Evolutionary conservation across 2,888 invertebrate species (phyloP), one percentile per base, ranked within the genome.

Genomic region (Euphydryas editha): DNA sequence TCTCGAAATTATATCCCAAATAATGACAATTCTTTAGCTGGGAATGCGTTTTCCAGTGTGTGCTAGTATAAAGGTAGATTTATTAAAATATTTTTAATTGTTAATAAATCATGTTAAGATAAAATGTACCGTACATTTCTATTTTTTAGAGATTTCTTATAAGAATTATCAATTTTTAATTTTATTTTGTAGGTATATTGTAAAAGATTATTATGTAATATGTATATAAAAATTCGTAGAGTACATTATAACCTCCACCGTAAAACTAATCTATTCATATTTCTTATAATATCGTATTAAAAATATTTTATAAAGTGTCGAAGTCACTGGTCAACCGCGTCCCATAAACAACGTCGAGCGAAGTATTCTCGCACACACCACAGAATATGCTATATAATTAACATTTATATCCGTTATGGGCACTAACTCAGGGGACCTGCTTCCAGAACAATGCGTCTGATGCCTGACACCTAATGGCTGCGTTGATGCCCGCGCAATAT

Each of bases 311-410:
- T 11, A 46, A 59, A 44, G 46, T 17, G 24, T 44, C 51, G 58
- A 47, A 57, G 21, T 37, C 55, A 67, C 62, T 69, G 83, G 81
- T 81, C 77, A 81, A 76, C 74, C 76, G 70, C 77, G 73, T 73
- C 78, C 78, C 82, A 79, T 86, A 87, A 87, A 87, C 82, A 85
- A 84, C 72, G 67, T 67, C 77, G 76, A 82, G 84, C 87, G 85
- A 87, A 86, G 83, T 85, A 80, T 81, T 81, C 77, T 75, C 74
- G 74, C 78, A 30, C 78, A 30, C 30, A 79, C 81, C 83, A 78
- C 83, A 84, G 79, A 83, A 78, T 84, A 78, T 78, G 79, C 83
- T 81, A 82, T 86, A 89, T 89, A 90, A 90, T 90, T 91, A 90
- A 86, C 88, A 87, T 88, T 86, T 85, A 84, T 82, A 81, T 81